phyloP scores from a whole-genome alignment of 2,888 invertebrate species.

The Cotesia congregata region DNA sequence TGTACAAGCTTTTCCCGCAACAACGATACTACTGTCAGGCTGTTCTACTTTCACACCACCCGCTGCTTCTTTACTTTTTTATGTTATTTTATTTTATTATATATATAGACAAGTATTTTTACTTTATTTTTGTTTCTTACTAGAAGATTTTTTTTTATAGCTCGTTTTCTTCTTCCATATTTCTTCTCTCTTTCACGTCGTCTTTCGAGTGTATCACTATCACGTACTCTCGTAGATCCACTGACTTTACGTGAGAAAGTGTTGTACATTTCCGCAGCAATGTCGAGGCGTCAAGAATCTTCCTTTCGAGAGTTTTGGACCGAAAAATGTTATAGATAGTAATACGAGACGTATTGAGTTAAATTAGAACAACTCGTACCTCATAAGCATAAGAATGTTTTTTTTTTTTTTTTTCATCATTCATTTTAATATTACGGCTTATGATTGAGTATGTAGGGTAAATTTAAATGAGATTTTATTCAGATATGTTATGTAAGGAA shows the following conservation, averaged over 20 bases:
- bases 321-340: constrained; percentile 21
- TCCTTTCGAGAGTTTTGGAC: constrained; percentile 16
- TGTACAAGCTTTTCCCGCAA: constrained; percentile 35
- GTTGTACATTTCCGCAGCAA: constrained; percentile 27
- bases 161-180: constrained; percentile 31
- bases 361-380: not conserved
- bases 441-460: too few species aligned
- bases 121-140: constrained; percentile 10
- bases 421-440: too few species aligned
- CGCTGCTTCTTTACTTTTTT: constrained; percentile 24
- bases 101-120: not conserved
- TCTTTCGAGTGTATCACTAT: constrained; percentile 40
- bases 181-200: constrained; percentile 24
- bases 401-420: not conserved
- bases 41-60: constrained; percentile 42
- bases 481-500: too few species aligned
- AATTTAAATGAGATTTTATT: too few species aligned
- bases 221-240: constrained; percentile 46
- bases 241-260: constrained; percentile 45
- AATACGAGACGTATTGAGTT: constrained; percentile 1
- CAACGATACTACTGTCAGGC: constrained; percentile 28
- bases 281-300: constrained; percentile 24
- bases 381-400: not conserved
- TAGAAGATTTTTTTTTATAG: constrained; percentile 31
- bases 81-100: constrained; percentile 27